A percentile compares a stretch with the other conserved stretches of the same genome.
phyloP scores from a whole-genome alignment of 2,797 vertebrate species.

The Phrynocephalus vlangalii region DNA sequence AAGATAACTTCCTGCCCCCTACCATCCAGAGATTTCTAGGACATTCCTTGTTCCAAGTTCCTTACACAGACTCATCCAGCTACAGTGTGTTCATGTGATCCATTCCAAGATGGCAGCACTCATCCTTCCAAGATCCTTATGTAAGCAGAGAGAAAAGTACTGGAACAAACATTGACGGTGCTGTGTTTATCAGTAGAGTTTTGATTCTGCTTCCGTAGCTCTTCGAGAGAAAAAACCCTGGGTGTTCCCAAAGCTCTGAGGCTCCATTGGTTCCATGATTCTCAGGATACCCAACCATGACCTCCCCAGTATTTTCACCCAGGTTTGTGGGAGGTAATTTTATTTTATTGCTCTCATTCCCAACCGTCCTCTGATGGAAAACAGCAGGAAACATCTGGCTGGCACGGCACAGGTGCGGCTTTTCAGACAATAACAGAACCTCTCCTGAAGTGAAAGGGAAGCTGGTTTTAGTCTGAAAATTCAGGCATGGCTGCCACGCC shows the following conservation, averaged over 20 bases:
- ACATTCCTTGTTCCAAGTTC: background rate
- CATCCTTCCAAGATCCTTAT: background rate
- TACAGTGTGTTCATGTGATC: background rate
- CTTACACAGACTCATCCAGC: background rate
- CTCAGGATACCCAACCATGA: background rate
- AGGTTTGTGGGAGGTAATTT: background rate
- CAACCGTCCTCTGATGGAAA: background rate
- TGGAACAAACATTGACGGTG: background rate
- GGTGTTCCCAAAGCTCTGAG: background rate
- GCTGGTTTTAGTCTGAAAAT: background rate
- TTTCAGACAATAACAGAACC: background rate
- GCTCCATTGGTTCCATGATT: background rate
- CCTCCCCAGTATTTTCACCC: background rate
- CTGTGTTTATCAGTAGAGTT: background rate
- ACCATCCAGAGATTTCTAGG: background rate
- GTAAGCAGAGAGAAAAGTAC: background rate
- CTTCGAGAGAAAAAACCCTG: background rate
- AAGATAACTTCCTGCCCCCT: background rate
- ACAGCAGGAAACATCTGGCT: background rate
- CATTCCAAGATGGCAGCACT: no score
- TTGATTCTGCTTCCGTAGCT: background rate
- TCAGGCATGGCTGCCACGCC: background rate
- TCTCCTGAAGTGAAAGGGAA: background rate
- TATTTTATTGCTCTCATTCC: background rate
- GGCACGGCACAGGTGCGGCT: background rate